Conservation (phyloP, 2,888 invertebrate species). For the Acanthoscelides obtectus region DNA sequence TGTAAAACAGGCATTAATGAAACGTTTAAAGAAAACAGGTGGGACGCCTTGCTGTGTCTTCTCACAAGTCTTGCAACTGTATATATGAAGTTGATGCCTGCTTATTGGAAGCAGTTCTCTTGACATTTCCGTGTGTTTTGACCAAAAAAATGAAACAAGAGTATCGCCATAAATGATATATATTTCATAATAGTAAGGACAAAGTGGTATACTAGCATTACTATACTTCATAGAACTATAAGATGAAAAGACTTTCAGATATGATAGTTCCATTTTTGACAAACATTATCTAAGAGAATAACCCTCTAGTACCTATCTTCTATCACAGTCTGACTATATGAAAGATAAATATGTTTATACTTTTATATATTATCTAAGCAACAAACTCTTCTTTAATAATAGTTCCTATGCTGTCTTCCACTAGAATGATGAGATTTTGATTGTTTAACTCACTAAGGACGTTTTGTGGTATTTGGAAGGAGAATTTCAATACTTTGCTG, state of each 20-base stretch:
- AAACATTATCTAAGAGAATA: not conserved
- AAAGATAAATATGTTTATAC: not conserved
- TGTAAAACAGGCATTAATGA: no score
- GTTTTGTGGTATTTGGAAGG: slow-evolving; percentile 55
- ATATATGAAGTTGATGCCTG: no score
- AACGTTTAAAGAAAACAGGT: no score
- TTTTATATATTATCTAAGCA: not conserved
- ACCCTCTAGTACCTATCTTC: not conserved
- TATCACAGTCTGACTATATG: not conserved
- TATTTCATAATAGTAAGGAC: not conserved
- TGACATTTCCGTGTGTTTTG: no score
- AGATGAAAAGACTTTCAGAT: not conserved
- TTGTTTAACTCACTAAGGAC: slow-evolving; percentile 50
- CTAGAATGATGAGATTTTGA: slow-evolving; percentile 49
- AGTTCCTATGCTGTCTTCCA: slow-evolving; percentile 65
- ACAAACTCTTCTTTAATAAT: slow-evolving; percentile 51
- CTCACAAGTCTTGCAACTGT: no score
- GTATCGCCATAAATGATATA: not conserved
- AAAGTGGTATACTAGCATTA: not conserved
- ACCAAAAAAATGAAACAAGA: not conserved
- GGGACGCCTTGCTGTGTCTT: no score
- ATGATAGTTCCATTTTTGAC: not conserved
- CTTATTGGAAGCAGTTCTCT: no score
- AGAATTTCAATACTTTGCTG: slow-evolving; percentile 54
- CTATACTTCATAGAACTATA: not conserved